Percentiles rank a stretch among this genome's conserved stretches.
phyloP scores from a whole-genome alignment of 2,113 vertebrate species.

The Rhea pennata region DNA sequence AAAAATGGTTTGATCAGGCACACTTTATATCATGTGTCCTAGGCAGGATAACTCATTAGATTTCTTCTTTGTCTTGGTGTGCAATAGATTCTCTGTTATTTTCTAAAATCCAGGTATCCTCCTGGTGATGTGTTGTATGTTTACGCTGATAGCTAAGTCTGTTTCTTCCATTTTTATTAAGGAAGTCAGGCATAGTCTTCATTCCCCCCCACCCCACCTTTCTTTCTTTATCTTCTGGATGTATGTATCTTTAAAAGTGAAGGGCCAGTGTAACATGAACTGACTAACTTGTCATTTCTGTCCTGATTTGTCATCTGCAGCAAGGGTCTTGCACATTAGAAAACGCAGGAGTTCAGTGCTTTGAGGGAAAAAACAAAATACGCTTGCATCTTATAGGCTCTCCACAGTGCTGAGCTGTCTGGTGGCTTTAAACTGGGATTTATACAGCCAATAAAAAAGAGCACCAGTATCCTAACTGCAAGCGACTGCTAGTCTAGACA shows the following conservation, averaged over 20 bases:
- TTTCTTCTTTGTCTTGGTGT: neutral
- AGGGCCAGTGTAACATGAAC: neutral
- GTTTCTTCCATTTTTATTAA: neutral
- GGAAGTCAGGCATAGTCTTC: neutral
- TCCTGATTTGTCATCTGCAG: neutral
- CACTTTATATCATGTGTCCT: neutral
- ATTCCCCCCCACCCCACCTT: neutral
- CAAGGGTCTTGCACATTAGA: neutral
- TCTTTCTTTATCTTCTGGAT: neutral
- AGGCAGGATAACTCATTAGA: rapidly evolving
- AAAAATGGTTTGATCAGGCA: neutral
- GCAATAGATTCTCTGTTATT: neutral
- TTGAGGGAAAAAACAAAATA: neutral
- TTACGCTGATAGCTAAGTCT: neutral
- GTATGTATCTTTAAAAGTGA: neutral
- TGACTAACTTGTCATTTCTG: neutral
- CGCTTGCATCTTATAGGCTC: neutral
- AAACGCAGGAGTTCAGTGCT: neutral
- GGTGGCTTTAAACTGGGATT: neutral
- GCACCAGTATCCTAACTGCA: neutral
- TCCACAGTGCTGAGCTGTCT: neutral
- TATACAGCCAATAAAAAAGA: neutral
- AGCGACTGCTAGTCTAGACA: neutral
- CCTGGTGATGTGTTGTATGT: neutral
- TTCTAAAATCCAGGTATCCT: neutral